These are phyloP conservation scores for Adelges cooleyi DNA, from an alignment of 1,140 invertebrate genomes.

Conservation along the genomic window DNA sequence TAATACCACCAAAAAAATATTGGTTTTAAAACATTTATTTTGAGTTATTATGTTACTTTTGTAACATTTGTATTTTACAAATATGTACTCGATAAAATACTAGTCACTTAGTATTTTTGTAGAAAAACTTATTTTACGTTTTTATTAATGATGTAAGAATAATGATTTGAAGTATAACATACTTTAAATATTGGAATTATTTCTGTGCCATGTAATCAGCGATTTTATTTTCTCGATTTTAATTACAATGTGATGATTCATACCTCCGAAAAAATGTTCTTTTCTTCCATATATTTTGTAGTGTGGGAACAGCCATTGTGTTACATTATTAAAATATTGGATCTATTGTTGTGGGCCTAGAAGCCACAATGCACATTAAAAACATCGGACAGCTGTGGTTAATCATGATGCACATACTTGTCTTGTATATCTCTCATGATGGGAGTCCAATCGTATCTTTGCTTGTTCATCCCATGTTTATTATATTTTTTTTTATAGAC, in stretches of 20 bases:
- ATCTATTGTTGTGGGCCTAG: slow-evolving; percentile 25
- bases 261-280: slow-evolving; percentile 21
- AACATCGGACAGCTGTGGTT: slow-evolving; percentile 24
- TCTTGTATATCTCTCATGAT: slow-evolving; percentile 13
- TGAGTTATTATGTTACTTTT: too few species aligned
- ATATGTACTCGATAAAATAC: too few species aligned
- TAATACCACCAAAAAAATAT: too few species aligned
- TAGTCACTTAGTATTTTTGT: not conserved
- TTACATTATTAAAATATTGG: slow-evolving; percentile 27
- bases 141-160: slow-evolving; percentile 19
- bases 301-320: slow-evolving; percentile 24
- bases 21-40: too few species aligned
- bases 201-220: slow-evolving; percentile 20
- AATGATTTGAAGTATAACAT: not conserved
- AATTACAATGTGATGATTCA: slow-evolving; percentile 24
- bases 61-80: too few species aligned
- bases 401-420: slow-evolving; percentile 24
- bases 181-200: too few species aligned
- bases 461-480: slow-evolving; percentile 4
- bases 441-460: slow-evolving; percentile 21
- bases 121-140: slow-evolving; percentile 12
- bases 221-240: slow-evolving; percentile 16
- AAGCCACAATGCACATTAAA: slow-evolving; percentile 24
- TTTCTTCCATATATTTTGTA: slow-evolving; percentile 17
- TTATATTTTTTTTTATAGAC: too few species aligned